Evolutionary conservation across 2,888 invertebrate genomes (phyloP).

Genomic region (Serrognathus titanus): DNA sequence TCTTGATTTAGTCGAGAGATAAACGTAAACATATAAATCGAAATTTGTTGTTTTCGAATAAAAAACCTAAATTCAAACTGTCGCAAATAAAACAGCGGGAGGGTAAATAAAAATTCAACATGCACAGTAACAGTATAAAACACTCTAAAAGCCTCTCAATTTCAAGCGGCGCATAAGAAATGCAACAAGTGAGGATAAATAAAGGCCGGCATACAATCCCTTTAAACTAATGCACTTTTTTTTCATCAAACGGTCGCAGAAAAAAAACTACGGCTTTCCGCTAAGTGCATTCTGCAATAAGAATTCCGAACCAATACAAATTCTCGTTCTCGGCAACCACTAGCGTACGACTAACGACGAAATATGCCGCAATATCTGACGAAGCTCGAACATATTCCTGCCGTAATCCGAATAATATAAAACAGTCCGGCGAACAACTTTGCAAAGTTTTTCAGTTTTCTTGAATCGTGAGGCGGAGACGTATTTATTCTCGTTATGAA

Average conservation of each 20-base stretch:
- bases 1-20: too few relatives aligned
- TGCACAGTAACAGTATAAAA: slow-evolving; percentile 6
- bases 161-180: slow-evolving; percentile 22
- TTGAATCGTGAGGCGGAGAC: too few relatives aligned
- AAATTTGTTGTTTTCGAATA: too few relatives aligned
- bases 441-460: neutral
- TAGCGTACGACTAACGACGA: slow-evolving; percentile 27
- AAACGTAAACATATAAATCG: too few relatives aligned
- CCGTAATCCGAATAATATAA: neutral
- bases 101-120: too few relatives aligned
- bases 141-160: slow-evolving; percentile 19
- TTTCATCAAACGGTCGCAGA: slow-evolving; percentile 2
- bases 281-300: slow-evolving; percentile 36
- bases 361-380: slow-evolving; percentile 28
- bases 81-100: too few relatives aligned
- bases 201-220: slow-evolving; percentile 18
- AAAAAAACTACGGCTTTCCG: slow-evolving; percentile 27
- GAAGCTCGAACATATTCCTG: slow-evolving; percentile 11
- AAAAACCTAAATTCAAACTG: too few relatives aligned
- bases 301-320: slow-evolving; percentile 32
- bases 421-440: neutral
- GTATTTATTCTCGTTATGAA: too few relatives aligned
- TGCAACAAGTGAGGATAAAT: slow-evolving; percentile 25
- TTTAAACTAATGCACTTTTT: slow-evolving; percentile 20
- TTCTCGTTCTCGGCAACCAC: slow-evolving; percentile 21